Percentiles rank a stretch among this genome's conserved stretches.
Evolutionary conservation across 92 coral and sea anemone species (phyloP).

Genomic region (Micromussa lordhowensis): DNA sequence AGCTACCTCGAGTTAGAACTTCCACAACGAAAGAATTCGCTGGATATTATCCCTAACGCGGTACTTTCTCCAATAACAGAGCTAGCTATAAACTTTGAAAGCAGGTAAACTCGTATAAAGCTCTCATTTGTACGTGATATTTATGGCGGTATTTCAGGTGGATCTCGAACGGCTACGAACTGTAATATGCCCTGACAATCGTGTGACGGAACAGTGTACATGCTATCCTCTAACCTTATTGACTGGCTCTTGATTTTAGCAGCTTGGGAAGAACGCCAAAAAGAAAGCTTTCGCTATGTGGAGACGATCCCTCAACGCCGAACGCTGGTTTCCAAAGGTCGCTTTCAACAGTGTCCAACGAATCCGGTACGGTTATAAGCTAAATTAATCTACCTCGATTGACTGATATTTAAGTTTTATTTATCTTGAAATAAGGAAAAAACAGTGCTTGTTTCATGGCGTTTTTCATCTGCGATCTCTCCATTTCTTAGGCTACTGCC

Average conservation of each 20-base stretch:
- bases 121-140: conserved; percentile 8
- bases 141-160: conserved; percentile 24
- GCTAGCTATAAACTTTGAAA: conserved; percentile 87
- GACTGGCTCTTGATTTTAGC: conserved; percentile 26
- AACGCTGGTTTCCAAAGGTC: conserved; percentile 73
- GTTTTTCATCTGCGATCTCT: background rate
- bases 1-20: conserved; percentile 82
- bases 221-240: background rate
- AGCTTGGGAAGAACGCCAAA: conserved; percentile 93
- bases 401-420: background rate
- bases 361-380: conserved; percentile 77
- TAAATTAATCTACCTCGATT: background rate
- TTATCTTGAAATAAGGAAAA: background rate
- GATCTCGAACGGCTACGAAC: conserved; percentile 10
- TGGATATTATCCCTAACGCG: conserved; percentile 75
- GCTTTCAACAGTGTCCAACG: conserved; percentile 86
- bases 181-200: background rate
- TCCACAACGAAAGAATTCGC: conserved; percentile 59
- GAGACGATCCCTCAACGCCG: conserved; percentile 78
- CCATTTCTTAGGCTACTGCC: conserved; percentile 72
- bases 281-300: conserved; percentile 88
- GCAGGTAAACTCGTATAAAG: conserved; percentile 50
- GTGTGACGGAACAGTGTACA: background rate
- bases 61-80: conserved; percentile 97
- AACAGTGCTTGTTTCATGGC: no score